Conservation (phyloP, 2,797 vertebrate species). For the Australoheros facetus region DNA sequence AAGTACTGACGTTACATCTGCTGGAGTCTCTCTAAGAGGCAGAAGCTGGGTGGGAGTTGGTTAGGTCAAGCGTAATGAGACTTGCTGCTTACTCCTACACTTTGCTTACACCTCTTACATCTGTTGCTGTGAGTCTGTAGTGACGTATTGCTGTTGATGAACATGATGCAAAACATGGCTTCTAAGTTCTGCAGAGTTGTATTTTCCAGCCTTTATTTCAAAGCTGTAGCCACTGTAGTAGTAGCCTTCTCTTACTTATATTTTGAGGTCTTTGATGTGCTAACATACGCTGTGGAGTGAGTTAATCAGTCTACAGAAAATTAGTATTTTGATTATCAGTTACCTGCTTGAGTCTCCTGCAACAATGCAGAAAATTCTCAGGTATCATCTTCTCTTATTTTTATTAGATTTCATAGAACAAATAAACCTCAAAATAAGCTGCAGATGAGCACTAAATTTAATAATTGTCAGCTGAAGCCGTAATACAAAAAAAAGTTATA, state of each 20-base stretch:
- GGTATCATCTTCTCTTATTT: neutral
- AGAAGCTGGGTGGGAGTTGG: neutral
- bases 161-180: neutral
- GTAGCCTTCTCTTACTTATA: neutral
- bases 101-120: neutral
- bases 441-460: neutral
- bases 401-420: neutral
- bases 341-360: neutral
- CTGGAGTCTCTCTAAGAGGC: neutral
- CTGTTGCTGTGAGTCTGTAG: neutral
- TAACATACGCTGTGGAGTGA: neutral
- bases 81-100: constrained; percentile 16
- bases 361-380: neutral
- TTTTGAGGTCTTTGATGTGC: neutral
- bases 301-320: neutral
- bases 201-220: neutral
- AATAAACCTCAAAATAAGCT: neutral
- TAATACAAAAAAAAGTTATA: neutral
- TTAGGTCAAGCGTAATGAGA: neutral
- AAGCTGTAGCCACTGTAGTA: too few species aligned
- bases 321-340: neutral
- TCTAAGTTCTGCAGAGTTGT: neutral
- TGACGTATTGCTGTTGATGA: neutral
- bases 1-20: constrained; percentile 12
- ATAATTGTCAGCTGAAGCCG: neutral